Evolutionary conservation across 1,140 invertebrate genomes (phyloP).

Genomic region (Ostrea edulis): DNA sequence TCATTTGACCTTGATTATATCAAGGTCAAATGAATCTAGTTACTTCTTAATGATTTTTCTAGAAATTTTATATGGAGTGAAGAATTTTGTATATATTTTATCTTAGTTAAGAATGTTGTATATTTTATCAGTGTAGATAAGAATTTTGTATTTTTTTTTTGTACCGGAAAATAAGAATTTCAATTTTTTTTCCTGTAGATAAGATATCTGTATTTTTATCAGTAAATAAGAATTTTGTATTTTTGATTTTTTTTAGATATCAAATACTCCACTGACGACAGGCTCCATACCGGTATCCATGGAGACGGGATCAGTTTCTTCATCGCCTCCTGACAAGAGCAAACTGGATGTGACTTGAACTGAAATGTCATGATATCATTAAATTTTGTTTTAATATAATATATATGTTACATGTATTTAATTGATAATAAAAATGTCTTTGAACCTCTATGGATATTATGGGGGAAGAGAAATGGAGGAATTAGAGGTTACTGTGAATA

Average conservation of each 20-base stretch:
- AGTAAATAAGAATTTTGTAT: too few relatives aligned
- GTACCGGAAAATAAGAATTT: background rate
- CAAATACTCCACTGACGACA: background rate
- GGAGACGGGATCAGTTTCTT: background rate
- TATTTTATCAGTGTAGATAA: too few relatives aligned
- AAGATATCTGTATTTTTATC: too few relatives aligned
- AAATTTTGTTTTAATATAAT: background rate
- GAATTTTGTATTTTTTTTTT: background rate
- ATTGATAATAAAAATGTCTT: background rate
- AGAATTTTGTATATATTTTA: background rate
- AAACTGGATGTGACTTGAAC: slow-evolving; percentile 12
- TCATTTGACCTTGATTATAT: too few relatives aligned
- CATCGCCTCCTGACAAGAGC: background rate
- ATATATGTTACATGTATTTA: slow-evolving; percentile 1
- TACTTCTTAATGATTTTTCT: too few relatives aligned
- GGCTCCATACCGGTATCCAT: background rate
- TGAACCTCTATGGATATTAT: background rate
- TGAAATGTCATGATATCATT: background rate
- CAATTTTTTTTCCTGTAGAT: too few relatives aligned
- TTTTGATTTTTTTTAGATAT: background rate
- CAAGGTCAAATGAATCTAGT: too few relatives aligned
- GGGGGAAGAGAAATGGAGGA: too few relatives aligned
- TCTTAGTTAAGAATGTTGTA: background rate
- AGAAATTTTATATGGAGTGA: background rate
- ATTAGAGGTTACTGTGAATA: too few relatives aligned